A percentile compares a stretch with the other conserved stretches of the same genome.
Conservation (phyloP, 1,140 invertebrate genomes). For the Latrodectus geometricus region DNA sequence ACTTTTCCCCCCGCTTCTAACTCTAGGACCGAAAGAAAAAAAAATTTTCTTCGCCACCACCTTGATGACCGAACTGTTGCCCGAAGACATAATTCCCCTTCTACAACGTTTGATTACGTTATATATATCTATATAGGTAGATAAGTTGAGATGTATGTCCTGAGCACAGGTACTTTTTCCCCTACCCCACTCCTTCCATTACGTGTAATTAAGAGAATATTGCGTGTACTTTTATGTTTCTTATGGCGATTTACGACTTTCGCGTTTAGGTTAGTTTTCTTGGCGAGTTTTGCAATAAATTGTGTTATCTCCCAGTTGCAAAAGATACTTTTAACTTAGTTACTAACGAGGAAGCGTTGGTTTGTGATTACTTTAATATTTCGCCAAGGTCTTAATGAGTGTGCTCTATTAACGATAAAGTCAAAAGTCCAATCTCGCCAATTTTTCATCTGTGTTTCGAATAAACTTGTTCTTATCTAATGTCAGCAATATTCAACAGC, state of each 20-base stretch:
- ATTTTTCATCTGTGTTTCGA: no score
- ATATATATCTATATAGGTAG: conserved; percentile 19
- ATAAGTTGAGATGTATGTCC: background rate
- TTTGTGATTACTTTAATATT: no score
- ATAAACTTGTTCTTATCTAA: no score
- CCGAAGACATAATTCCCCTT: conserved; percentile 40
- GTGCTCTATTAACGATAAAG: no score
- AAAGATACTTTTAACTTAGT: background rate
- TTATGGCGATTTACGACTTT: conserved; percentile 1
- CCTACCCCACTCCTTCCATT: conserved; percentile 21
- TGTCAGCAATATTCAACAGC: no score
- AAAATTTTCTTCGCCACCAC: conserved; percentile 9
- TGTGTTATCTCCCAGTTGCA: background rate
- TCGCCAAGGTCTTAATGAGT: no score
- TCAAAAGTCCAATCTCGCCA: no score
- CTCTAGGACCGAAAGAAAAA: background rate
- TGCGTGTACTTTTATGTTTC: conserved; percentile 36
- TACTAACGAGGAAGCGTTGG: background rate
- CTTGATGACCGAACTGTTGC: conserved; percentile 47
- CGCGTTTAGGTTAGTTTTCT: background rate
- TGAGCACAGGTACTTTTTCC: background rate
- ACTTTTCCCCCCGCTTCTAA: background rate
- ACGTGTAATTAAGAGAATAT: conserved; percentile 41
- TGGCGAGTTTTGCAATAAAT: background rate
- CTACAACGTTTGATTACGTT: conserved; percentile 29